phyloP scores from a whole-genome alignment of 1,140 invertebrate genomes.

The Drosophila elegans region DNA sequence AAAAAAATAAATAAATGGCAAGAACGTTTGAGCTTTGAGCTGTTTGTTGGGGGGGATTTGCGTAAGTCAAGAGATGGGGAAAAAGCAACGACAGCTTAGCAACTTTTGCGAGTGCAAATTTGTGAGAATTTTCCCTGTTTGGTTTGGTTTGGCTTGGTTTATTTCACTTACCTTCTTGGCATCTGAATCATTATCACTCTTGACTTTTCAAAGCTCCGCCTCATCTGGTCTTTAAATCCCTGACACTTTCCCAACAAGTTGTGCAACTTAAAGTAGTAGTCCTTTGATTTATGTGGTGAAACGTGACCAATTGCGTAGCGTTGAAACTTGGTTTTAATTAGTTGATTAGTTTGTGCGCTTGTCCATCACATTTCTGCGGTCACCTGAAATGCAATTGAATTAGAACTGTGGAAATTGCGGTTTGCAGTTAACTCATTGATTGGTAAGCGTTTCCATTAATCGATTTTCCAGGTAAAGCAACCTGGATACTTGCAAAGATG shows the following conservation, averaged over 20 bases:
- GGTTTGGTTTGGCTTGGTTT: conserved; percentile 9
- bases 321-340: conserved; percentile 26
- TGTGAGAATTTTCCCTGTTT: conserved; percentile 38
- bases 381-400: conserved; percentile 21
- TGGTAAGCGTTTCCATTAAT: neutral
- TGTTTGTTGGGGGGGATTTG: conserved; percentile 52
- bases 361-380: conserved; percentile 20
- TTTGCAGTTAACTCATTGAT: conserved; percentile 19
- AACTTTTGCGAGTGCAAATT: conserved; percentile 62
- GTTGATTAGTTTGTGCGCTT: conserved; percentile 34
- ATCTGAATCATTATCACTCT: conserved; percentile 49
- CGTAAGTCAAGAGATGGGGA: conserved; percentile 27
- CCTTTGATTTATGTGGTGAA: conserved; percentile 13
- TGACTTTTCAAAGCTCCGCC: conserved; percentile 32
- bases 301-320: neutral
- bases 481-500: neutral
- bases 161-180: conserved; percentile 41
- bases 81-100: conserved; percentile 51
- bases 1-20: conserved; percentile 47
- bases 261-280: neutral
- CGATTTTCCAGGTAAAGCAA: conserved; percentile 7
- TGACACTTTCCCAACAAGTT: neutral
- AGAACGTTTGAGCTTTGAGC: conserved; percentile 48
- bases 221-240: conserved; percentile 6
- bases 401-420: conserved; percentile 22